Base-by-base conservation (phyloP, 64 coral and sea anemone genomes). In the Stichodactyla mertensii region DNA sequence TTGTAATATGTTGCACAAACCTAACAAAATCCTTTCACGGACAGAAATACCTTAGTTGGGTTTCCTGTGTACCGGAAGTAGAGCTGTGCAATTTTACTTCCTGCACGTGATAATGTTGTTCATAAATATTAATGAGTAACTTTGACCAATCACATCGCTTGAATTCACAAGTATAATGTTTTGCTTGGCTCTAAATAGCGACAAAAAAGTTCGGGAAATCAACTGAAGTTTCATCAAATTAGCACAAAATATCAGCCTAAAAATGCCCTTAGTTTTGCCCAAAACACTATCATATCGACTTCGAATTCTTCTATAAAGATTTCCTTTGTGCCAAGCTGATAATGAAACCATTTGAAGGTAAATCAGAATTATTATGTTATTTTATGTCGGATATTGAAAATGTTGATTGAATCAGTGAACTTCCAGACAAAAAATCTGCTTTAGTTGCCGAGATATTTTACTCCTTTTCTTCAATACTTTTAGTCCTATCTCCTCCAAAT, bases 181-280 rank as follows among this genome's bases (percentile, higher is more conserved):
- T 85, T 85, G 83, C 80, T 85, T 85, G 83, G 83, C 83, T 85
- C 83, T 57, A 85, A 85, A 85, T 85, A 85, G 83, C 83, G 83
- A 85, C 83, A 85, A 85, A 85, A 85, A 85, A 85, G 83, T 85
- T 85, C 83, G 83, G 57, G 83, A 85, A 85, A 85, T 85, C 83
- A 85, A 85, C 83, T 85, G 83, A 85, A 85, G 36, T 58, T 85
- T 85, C 7, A 15, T 24, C n/a, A 26, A 20, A 24, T 16, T 13
- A 16, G 26, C 57, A 45, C 5, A 22, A 55, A 52, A 64, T 61
- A 55, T n/a, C 0, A 9, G 15, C 51, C 26, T 53, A 52, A 55
- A 81, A 81, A 81, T 81, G 78, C 16, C 9, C 5, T 8, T 2
- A 20, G n/a, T 55, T 22, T 54, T 52, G 18, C 78, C 5, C 13